Evolutionary conservation across 2,797 vertebrate genomes (phyloP), one percentile per base, ranked within the genome.

Genomic region (Crenichthys baileyi): DNA sequence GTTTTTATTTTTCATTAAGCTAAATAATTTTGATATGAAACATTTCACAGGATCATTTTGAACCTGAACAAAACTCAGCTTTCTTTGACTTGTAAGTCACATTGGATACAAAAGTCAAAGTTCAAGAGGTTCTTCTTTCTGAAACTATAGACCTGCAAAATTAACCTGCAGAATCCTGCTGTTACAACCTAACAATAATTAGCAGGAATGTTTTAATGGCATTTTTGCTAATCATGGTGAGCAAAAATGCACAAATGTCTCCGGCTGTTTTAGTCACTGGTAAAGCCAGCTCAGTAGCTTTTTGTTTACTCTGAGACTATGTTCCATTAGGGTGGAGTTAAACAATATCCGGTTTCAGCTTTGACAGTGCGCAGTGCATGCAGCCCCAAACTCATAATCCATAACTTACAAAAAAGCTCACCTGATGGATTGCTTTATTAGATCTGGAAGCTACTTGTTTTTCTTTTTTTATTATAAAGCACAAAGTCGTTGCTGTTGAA

Each of bases 401-500:
- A 44, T 22, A 48, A 46, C 16, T 73, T 29, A 44, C 6, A 61
- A 29, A 55, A 46, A 29, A n/a, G 39, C 72, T 48, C 72, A 26
- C 41, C 36, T 22, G 55, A 29, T 18, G 0, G n/a, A 46, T 60
- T 44, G 41, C 41, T 41, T 48, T 74, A 50, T 72, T 29, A 22
- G 39, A 46, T 74, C 39, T 68, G 22, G 22, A 68, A 68, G 65
- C 65, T 15, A n/a, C 22, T 68, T 65, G 11, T 50, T 46, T 46
- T 51, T 18, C 5, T 7, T 13, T 46, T 68, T 68, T 68, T 11
- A 44, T 68, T 46, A 13, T 22, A 16, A n/a, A 46, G 22, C 65
- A n/a, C n/a, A 46, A 46, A n/a, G 65, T 46, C n/a, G 65, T 68
- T 68, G 65, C 65, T n/a, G 22, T 12, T 46, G 65, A 68, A 46